Evolutionary conservation across 2,113 vertebrate species (phyloP).

Genomic region (Gorsachius goisagi): DNA sequence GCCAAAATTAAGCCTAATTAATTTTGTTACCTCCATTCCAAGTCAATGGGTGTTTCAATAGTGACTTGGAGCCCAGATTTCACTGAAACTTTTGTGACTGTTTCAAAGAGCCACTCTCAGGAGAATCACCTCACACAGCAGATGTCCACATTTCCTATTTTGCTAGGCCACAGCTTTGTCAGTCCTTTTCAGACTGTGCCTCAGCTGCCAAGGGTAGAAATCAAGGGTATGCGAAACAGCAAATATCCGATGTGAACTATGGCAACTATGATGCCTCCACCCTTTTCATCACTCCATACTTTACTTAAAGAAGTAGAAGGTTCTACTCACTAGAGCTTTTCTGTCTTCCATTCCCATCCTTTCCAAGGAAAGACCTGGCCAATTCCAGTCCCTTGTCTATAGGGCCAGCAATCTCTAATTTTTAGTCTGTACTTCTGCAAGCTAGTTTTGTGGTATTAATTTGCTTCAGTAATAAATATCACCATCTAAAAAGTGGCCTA

Average conservation of each 20-base stretch:
- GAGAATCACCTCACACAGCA: background rate
- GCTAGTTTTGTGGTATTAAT: background rate
- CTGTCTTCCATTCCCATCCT: background rate
- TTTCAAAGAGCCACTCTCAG: background rate
- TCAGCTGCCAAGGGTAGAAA: background rate
- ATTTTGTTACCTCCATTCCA: background rate
- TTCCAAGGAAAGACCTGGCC: background rate
- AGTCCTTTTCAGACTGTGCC: background rate
- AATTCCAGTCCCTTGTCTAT: background rate
- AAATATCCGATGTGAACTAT: background rate
- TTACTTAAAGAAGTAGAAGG: background rate
- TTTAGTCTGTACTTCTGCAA: background rate
- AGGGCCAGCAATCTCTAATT: background rate
- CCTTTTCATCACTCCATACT: conserved; percentile 20
- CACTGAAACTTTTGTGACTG: background rate
- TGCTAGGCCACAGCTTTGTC: background rate
- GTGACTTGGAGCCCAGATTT: background rate
- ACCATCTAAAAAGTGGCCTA: background rate
- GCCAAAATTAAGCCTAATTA: background rate
- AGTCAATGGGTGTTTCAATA: background rate
- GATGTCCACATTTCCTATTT: background rate
- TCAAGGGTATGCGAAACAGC: background rate
- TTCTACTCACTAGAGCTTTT: background rate
- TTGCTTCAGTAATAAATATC: background rate
- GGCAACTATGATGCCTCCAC: background rate